Evolutionary conservation across 1,140 invertebrate genomes (phyloP).

Genomic region (Drosophila trapezifrons): DNA sequence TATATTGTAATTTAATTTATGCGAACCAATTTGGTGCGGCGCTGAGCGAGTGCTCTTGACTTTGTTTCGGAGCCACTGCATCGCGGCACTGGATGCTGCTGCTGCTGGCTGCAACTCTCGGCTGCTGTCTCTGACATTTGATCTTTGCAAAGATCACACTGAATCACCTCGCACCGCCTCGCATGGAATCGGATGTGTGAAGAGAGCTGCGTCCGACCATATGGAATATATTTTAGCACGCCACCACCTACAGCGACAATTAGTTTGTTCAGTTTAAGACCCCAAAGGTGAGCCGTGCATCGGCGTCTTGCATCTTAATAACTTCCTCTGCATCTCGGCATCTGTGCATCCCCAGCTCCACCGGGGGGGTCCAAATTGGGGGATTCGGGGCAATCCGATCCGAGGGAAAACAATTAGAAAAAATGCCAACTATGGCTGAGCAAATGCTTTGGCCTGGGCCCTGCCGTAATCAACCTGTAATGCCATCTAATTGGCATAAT

Average conservation of each 20-base stretch:
- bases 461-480: slow-evolving; percentile 76
- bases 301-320: slow-evolving; percentile 61
- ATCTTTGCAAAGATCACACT: slow-evolving; percentile 68
- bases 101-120: slow-evolving; percentile 21
- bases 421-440: slow-evolving; percentile 60
- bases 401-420: slow-evolving; percentile 60
- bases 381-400: background rate
- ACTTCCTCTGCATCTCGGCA: slow-evolving; percentile 56
- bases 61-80: slow-evolving; percentile 52
- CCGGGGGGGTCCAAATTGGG: slow-evolving; percentile 8
- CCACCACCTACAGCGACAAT: slow-evolving; percentile 57
- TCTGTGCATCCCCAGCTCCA: background rate
- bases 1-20: slow-evolving; percentile 46
- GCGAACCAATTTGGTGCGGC: slow-evolving; percentile 67
- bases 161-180: slow-evolving; percentile 34
- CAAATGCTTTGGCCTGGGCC: slow-evolving; percentile 41
- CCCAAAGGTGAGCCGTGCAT: slow-evolving; percentile 50
- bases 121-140: slow-evolving; percentile 65
- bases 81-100: slow-evolving; percentile 5
- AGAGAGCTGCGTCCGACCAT: slow-evolving; percentile 44
- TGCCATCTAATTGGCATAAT: slow-evolving; percentile 79
- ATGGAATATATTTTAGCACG: slow-evolving; percentile 57
- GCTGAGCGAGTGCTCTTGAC: slow-evolving; percentile 64
- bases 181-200: slow-evolving; percentile 42
- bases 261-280: slow-evolving; percentile 46